A percentile compares a stretch with the other conserved stretches of the same genome.
Conservation (phyloP, 2,888 invertebrate genomes). For the Lomographa bimaculata region DNA sequence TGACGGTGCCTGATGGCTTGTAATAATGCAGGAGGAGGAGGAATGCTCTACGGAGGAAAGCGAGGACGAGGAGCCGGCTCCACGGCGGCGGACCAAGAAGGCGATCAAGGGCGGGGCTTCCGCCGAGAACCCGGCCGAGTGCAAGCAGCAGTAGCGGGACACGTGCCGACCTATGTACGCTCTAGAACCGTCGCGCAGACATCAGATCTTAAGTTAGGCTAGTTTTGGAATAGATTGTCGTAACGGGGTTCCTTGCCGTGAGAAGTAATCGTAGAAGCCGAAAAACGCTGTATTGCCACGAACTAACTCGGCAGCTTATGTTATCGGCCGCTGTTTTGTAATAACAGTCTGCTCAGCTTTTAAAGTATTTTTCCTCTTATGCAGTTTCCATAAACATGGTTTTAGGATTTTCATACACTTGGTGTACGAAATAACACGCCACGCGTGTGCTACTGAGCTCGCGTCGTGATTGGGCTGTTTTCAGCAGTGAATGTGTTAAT, state of each 20-base stretch:
- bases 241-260: slow-evolving; percentile 9
- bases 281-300: too few species aligned
- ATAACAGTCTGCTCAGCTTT: too few species aligned
- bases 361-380: too few species aligned
- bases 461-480: too few species aligned
- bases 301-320: too few species aligned
- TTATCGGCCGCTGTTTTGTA: too few species aligned
- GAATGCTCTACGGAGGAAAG: slow-evolving; percentile 85
- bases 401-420: too few species aligned
- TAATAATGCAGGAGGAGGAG: slow-evolving; percentile 70
- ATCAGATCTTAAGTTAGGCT: slow-evolving; percentile 22
- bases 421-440: too few species aligned
- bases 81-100: slow-evolving; percentile 67
- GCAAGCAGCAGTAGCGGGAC: slow-evolving; percentile 87
- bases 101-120: slow-evolving; percentile 42
- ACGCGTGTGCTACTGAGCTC: too few species aligned
- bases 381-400: too few species aligned
- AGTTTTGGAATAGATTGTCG: slow-evolving; percentile 21
- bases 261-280: background rate
- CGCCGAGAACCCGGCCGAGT: slow-evolving; percentile 84
- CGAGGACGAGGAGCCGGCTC: slow-evolving; percentile 78
- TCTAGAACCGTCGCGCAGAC: slow-evolving; percentile 12
- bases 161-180: slow-evolving; percentile 16
- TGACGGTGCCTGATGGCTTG: slow-evolving; percentile 13
- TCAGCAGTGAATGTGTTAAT: too few species aligned